Percentiles rank a stretch among this genome's conserved stretches.
These are phyloP conservation scores for Trachurus trachurus DNA, from an alignment of 2,797 vertebrate genomes.

Conservation along the genomic window DNA sequence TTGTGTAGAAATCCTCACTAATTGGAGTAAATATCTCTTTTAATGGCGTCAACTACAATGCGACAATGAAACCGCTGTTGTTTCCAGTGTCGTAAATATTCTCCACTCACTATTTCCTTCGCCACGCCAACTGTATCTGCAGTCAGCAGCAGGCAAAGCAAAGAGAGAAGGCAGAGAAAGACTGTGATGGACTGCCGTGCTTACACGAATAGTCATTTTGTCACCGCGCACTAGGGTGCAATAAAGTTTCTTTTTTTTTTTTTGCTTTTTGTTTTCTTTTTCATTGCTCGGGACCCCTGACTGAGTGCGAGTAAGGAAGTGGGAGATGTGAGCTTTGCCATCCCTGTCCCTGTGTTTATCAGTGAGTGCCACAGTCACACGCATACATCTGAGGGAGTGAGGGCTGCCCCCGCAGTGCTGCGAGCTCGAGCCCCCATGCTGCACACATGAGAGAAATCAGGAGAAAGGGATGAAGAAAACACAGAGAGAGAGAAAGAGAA, in stretches of 20 bases:
- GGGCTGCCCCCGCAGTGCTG: constrained; percentile 65
- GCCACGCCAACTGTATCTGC: constrained; percentile 53
- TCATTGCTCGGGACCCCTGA: constrained; percentile 48
- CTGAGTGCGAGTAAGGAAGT: constrained; percentile 55
- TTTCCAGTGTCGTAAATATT: constrained; percentile 44
- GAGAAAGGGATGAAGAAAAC: constrained; percentile 39
- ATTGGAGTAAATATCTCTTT: constrained; percentile 43
- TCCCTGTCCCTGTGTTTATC: constrained; percentile 65
- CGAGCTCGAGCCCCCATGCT: constrained; percentile 44
- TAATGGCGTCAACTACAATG: constrained; percentile 21
- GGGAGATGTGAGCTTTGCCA: constrained; percentile 62
- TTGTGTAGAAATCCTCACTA: not conserved
- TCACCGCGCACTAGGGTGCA: constrained; percentile 55
- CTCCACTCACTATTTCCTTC: constrained; percentile 30
- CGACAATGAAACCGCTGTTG: constrained; percentile 34
- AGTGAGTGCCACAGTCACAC: constrained; percentile 60
- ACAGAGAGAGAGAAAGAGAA: not conserved
- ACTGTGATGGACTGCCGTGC: constrained; percentile 59
- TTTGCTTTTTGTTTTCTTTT: constrained; percentile 13
- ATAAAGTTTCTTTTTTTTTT: constrained; percentile 56
- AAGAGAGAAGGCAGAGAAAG: constrained; percentile 44
- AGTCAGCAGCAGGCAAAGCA: constrained; percentile 57
- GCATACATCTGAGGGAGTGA: constrained; percentile 57
- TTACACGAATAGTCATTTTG: constrained; percentile 71
- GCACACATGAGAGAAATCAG: constrained; percentile 51